Evolutionary conservation across 2,797 vertebrate species (phyloP).

Genomic region (Acridotheres tristis): DNA sequence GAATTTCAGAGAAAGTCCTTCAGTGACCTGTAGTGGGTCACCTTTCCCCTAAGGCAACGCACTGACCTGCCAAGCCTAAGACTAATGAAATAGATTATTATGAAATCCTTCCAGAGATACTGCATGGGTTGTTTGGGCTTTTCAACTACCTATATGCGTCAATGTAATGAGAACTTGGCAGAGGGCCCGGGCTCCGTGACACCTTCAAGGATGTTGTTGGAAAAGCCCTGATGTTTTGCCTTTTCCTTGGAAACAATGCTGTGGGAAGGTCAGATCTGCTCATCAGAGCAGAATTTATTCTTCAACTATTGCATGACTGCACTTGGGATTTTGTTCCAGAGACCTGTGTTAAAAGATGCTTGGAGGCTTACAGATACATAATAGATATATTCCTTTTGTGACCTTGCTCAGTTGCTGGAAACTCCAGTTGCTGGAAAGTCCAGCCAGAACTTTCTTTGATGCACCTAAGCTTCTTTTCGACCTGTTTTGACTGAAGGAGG

Average conservation of each 20-base stretch:
- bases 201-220: constrained; percentile 9
- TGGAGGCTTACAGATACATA: not conserved
- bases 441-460: not conserved
- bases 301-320: not conserved
- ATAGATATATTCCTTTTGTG: not conserved
- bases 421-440: not conserved
- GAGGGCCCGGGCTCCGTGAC: not conserved
- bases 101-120: not conserved
- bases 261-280: not conserved
- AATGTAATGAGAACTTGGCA: constrained; percentile 11
- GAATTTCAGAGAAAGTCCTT: not conserved
- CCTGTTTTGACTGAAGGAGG: not conserved
- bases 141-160: not conserved
- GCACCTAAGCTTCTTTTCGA: not conserved
- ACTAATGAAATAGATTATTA: not conserved
- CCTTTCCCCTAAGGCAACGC: not conserved
- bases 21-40: not conserved
- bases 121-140: not conserved
- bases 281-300: not conserved
- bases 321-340: not conserved
- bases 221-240: constrained; percentile 1
- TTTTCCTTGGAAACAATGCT: not conserved
- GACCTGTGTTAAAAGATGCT: not conserved
- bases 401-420: not conserved
- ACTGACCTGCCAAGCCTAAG: not conserved